These are phyloP conservation scores for Brenthis hecate DNA, from an alignment of 2,888 invertebrate species.

Conservation along the genomic window DNA sequence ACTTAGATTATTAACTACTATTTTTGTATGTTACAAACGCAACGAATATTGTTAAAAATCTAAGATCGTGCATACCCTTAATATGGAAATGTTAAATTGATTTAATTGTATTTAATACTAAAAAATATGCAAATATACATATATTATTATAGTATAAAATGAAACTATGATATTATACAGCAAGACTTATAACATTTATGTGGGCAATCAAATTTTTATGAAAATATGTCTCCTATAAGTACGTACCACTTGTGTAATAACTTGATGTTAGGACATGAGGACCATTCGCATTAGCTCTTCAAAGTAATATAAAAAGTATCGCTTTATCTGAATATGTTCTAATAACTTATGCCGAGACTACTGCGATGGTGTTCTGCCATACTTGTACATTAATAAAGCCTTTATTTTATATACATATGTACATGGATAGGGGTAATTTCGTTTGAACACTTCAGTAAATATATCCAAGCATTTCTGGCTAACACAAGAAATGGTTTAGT, in stretches of 20 bases:
- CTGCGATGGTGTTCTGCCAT: conserved; percentile 29
- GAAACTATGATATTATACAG: conserved; percentile 23
- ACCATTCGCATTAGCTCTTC: conserved; percentile 28
- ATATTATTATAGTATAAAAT: conserved; percentile 22
- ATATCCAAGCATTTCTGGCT: conserved; percentile 29
- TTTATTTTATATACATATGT: conserved; percentile 30
- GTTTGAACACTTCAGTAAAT: conserved; percentile 23
- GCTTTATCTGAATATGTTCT: conserved; percentile 6
- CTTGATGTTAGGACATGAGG: conserved; percentile 25
- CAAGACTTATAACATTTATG: conserved; percentile 50
- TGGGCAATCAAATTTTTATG: conserved; percentile 74
- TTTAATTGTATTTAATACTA: conserved; percentile 10
- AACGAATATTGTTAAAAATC: conserved; percentile 15
- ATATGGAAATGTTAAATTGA: conserved; percentile 16
- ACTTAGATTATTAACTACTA: conserved; percentile 18
- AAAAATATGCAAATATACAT: conserved; percentile 3
- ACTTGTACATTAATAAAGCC: conserved; percentile 23
- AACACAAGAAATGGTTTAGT: conserved; percentile 30
- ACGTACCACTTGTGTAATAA: conserved; percentile 30
- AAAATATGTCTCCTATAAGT: conserved; percentile 79
- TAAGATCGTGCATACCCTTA: conserved; percentile 9
- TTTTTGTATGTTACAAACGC: conserved; percentile 10
- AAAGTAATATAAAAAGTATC: conserved; percentile 8
- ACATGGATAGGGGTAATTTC: conserved; percentile 26
- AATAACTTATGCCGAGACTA: conserved; percentile 14